These are phyloP conservation scores for Cydia pomonella DNA, from an alignment of 1,140 invertebrate species.

Conservation along the genomic window DNA sequence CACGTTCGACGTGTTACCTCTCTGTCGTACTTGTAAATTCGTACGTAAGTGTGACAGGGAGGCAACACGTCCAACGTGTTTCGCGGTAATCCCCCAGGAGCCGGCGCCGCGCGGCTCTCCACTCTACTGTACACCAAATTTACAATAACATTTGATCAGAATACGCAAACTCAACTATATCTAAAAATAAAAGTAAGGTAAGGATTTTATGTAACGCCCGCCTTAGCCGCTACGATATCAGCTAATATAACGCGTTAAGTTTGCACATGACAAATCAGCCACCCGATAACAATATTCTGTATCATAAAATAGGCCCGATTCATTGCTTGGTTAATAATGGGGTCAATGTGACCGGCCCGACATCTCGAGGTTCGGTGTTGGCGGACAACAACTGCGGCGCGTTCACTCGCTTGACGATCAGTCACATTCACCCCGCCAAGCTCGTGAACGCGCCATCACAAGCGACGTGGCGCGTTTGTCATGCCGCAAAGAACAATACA, in stretches of 20 bases:
- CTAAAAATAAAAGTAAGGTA: constrained; percentile 72
- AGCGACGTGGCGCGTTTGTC: constrained; percentile 56
- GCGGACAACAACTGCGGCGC: constrained; percentile 41
- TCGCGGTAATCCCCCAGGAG: too few species aligned
- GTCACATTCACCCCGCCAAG: not conserved
- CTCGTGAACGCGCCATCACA: constrained; percentile 34
- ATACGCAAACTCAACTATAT: constrained; percentile 75
- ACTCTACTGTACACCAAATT: constrained; percentile 73
- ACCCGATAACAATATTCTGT: constrained; percentile 44
- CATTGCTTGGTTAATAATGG: constrained; percentile 67
- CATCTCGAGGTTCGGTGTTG: constrained; percentile 11
- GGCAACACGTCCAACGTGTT: too few species aligned
- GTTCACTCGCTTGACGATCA: not conserved
- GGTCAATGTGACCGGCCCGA: constrained; percentile 65
- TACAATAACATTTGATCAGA: constrained; percentile 77
- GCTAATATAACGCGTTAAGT: constrained; percentile 67
- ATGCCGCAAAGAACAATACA: constrained; percentile 63
- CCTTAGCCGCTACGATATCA: constrained; percentile 76
- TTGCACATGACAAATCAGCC: constrained; percentile 64
- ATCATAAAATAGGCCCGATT: constrained; percentile 72
- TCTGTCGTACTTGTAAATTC: too few species aligned
- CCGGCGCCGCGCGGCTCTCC: constrained; percentile 52
- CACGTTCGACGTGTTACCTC: too few species aligned
- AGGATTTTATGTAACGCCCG: constrained; percentile 69
- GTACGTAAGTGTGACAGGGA: too few species aligned